These are phyloP conservation scores for Elegia similella DNA, from an alignment of 2,888 invertebrate species.

Conservation along the genomic window DNA sequence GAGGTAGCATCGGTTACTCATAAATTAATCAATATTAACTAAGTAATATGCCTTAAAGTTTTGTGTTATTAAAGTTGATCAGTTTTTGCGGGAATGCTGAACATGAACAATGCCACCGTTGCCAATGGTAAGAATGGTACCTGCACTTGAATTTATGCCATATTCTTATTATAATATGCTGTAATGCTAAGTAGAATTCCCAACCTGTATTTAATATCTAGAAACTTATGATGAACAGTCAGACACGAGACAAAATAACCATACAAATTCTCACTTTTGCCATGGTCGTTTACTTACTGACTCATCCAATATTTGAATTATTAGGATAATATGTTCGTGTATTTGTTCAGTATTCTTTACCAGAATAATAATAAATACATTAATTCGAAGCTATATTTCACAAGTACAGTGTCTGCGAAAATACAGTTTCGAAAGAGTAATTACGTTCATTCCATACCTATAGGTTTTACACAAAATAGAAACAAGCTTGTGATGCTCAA, in stretches of 20 bases:
- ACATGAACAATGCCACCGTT: slow-evolving; percentile 67
- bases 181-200: not conserved
- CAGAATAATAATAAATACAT: not conserved
- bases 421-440: too few relatives aligned
- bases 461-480: too few relatives aligned
- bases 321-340: not conserved
- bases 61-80: slow-evolving; percentile 53
- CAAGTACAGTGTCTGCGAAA: too few relatives aligned
- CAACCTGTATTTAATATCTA: not conserved
- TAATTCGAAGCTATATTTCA: too few relatives aligned
- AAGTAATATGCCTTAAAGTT: slow-evolving; percentile 74
- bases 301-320: not conserved
- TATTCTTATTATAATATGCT: not conserved
- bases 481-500: too few relatives aligned
- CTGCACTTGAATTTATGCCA: slow-evolving; percentile 41
- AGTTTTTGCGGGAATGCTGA: slow-evolving; percentile 69
- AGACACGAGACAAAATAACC: not conserved
- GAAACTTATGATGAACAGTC: not conserved
- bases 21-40: slow-evolving; percentile 49
- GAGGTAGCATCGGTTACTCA: slow-evolving; percentile 65
- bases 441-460: too few relatives aligned
- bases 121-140: slow-evolving; percentile 66
- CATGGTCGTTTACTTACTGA: not conserved
- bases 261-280: not conserved
- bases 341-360: not conserved